A percentile compares a stretch with the other conserved stretches of the same genome.
phyloP scores from a whole-genome alignment of 2,113 vertebrate genomes.

The Sorex fumeus region DNA sequence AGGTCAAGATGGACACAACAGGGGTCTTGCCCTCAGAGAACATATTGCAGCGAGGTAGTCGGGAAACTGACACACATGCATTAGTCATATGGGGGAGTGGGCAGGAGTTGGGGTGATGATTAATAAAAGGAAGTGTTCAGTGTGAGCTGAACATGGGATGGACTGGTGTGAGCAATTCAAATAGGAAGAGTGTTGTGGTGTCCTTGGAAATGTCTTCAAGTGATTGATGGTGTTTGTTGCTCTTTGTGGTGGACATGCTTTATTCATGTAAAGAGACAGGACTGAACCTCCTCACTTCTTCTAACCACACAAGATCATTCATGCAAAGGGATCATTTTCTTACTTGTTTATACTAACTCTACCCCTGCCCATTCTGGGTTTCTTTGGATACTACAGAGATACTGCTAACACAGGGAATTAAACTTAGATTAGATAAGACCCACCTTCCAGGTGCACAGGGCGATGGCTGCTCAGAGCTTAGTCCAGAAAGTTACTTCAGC shows the following conservation, averaged over 20 bases:
- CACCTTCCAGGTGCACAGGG: not conserved
- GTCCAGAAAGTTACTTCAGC: not conserved
- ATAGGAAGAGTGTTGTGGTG: not conserved
- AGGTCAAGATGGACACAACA: not conserved
- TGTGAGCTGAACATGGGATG: not conserved
- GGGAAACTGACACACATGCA: not conserved
- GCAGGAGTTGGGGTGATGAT: not conserved
- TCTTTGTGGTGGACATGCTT: not conserved
- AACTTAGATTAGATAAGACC: slow-evolving; percentile 17
- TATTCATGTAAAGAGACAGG: not conserved
- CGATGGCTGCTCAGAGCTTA: not conserved
- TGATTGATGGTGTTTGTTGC: not conserved
- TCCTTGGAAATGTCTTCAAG: not conserved
- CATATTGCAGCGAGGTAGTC: not conserved
- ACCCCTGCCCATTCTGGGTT: not conserved
- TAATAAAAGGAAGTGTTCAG: not conserved
- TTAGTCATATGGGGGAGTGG: not conserved
- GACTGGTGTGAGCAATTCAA: not conserved
- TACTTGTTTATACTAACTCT: not conserved
- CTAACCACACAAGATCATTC: not conserved
- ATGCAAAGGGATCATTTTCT: not conserved
- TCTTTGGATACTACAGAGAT: not conserved
- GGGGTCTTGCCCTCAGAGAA: not conserved
- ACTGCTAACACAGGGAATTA: not conserved
- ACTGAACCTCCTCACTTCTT: not conserved